phyloP scores from a whole-genome alignment of 2,888 invertebrate species.

The Dicroscelio sp. region DNA sequence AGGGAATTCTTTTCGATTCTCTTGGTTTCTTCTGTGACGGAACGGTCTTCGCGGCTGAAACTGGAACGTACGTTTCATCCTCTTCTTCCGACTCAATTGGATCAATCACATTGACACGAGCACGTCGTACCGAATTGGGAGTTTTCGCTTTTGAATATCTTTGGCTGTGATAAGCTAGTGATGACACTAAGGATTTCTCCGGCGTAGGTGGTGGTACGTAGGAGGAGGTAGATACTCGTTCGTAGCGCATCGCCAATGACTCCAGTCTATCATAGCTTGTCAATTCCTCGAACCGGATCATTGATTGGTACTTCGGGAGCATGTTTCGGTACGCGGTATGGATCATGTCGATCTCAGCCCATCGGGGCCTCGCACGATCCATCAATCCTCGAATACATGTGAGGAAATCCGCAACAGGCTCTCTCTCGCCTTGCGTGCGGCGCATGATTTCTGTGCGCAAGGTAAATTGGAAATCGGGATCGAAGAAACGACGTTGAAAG shows the following conservation, averaged over 20 bases:
- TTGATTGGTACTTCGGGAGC: background rate
- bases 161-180: background rate
- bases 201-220: background rate
- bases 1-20: too few relatives aligned
- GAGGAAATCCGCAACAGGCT: conserved; percentile 2
- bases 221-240: background rate
- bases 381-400: conserved; percentile 21
- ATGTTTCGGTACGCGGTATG: background rate
- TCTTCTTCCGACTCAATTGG: too few relatives aligned
- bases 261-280: background rate
- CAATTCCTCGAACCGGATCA: background rate
- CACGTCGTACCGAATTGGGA: too few relatives aligned
- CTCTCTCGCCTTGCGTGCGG: background rate
- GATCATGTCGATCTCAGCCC: background rate
- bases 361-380: background rate
- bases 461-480: background rate
- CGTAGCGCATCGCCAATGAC: background rate
- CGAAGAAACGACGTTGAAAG: background rate
- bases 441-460: background rate
- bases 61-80: too few relatives aligned
- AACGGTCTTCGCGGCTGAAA: too few relatives aligned
- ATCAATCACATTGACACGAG: background rate
- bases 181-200: background rate
- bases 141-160: too few relatives aligned
- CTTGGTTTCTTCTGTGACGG: too few relatives aligned